phyloP scores from a whole-genome alignment of 1,140 invertebrate species.

The Eumeta japonica region DNA sequence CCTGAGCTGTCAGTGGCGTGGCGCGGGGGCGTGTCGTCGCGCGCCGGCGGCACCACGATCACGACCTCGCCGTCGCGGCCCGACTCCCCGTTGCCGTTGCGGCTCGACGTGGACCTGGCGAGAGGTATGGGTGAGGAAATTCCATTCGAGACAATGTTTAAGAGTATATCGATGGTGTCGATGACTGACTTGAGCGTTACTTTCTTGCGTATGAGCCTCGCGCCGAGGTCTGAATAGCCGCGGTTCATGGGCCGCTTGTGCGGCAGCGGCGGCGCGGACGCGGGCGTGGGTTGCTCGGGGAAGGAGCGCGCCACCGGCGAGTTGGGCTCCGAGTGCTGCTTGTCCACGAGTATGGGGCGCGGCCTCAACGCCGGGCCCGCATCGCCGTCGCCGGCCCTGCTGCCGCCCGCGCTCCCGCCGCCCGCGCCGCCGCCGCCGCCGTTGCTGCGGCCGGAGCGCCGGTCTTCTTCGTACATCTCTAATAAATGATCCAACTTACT shows the following conservation, averaged over 20 bases:
- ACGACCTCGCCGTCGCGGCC: constrained; percentile 60
- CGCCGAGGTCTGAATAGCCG: constrained; percentile 77
- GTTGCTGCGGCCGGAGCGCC: constrained; percentile 61
- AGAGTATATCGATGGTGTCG: background rate
- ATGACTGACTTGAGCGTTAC: constrained; percentile 69
- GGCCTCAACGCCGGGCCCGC: constrained; percentile 35
- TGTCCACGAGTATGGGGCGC: constrained; percentile 69
- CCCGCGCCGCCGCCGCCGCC: constrained; percentile 21
- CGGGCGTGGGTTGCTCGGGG: constrained; percentile 25
- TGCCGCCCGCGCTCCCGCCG: constrained; percentile 16
- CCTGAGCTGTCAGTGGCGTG: constrained; percentile 57
- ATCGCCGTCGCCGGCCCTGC: constrained; percentile 7
- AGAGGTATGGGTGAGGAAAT: background rate
- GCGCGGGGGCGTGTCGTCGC: constrained; percentile 49
- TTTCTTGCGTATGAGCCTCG: constrained; percentile 75
- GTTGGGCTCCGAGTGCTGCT: constrained; percentile 77
- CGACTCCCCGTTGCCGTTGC: constrained; percentile 47
- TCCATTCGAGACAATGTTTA: background rate
- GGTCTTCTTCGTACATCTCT: constrained; percentile 89
- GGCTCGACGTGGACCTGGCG: constrained; percentile 58
- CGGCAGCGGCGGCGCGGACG: constrained; percentile 29
- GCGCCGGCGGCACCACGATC: constrained; percentile 61
- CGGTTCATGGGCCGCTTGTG: constrained; percentile 66
- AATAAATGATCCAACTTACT: constrained; percentile 89
- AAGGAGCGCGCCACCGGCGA: constrained; percentile 59